These are phyloP conservation scores for Gopherus evgoodei DNA, from an alignment of 2,113 vertebrate species.

Conservation along the genomic window DNA sequence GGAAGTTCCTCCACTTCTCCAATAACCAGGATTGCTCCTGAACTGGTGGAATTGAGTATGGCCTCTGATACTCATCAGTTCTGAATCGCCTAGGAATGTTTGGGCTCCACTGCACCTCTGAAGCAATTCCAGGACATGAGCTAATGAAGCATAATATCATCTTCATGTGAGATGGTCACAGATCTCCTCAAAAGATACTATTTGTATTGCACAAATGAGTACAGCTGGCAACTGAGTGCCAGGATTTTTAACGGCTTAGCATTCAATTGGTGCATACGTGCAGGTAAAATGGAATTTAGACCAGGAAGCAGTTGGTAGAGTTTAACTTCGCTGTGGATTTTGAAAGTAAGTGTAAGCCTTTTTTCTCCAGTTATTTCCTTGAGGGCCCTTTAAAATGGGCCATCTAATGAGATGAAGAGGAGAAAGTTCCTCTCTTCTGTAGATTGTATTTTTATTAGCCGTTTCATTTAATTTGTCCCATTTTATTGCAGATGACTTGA, in stretches of 20 bases:
- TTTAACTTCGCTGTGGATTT: neutral
- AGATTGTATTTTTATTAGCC: neutral
- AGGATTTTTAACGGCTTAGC: neutral
- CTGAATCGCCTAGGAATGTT: neutral
- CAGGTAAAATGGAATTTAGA: neutral
- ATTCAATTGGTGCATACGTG: fast-evolving
- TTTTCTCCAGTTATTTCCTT: neutral
- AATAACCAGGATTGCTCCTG: neutral
- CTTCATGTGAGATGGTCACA: neutral
- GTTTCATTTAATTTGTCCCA: neutral
- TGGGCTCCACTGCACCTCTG: neutral
- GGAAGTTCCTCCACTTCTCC: fast-evolving
- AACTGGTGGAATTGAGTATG: fast-evolving
- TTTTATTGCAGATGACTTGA: neutral
- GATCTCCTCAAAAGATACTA: neutral
- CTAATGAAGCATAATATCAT: neutral
- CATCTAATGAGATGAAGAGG: neutral
- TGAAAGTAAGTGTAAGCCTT: neutral
- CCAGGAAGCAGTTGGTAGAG: neutral
- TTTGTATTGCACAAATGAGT: neutral
- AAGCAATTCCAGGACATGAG: fast-evolving
- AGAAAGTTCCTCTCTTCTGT: neutral
- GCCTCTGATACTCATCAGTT: fast-evolving
- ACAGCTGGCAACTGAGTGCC: neutral
- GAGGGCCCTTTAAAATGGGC: neutral